Percentiles rank a stretch among this genome's conserved stretches.
These are phyloP conservation scores for Agrilus cyanescens DNA, from an alignment of 2,888 invertebrate genomes.

Conservation along the genomic window DNA sequence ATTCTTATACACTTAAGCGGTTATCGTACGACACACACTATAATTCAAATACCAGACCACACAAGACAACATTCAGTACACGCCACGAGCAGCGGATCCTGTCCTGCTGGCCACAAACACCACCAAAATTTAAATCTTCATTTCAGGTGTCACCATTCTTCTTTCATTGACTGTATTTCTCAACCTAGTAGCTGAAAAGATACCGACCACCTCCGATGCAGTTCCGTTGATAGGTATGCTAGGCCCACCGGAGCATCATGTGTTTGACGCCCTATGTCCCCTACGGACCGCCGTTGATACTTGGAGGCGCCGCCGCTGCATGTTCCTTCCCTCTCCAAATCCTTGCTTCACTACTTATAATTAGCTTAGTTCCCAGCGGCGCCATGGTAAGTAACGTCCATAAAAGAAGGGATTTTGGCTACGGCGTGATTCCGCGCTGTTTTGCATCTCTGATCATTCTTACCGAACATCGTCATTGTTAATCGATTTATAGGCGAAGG, in stretches of 20 bases:
- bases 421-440: background rate
- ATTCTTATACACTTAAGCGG: slow-evolving; percentile 5
- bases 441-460: too few relatives aligned
- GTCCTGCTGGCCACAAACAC: slow-evolving; percentile 24
- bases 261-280: slow-evolving; percentile 35
- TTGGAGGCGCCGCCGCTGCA: slow-evolving; percentile 32
- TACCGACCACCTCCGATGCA: slow-evolving; percentile 79
- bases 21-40: slow-evolving; percentile 9
- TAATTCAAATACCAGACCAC: slow-evolving; percentile 7
- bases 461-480: background rate
- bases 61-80: slow-evolving; percentile 10
- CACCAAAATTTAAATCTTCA: slow-evolving; percentile 36
- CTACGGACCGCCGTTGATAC: slow-evolving; percentile 38
- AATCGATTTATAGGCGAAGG: background rate
- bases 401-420: slow-evolving; percentile 1
- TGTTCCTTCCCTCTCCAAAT: slow-evolving; percentile 12
- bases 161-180: slow-evolving; percentile 96
- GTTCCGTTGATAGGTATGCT: slow-evolving; percentile 69
- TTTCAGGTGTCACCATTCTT: slow-evolving; percentile 89
- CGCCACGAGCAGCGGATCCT: slow-evolving; percentile 17
- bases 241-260: slow-evolving; percentile 35
- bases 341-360: slow-evolving; percentile 6
- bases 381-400: slow-evolving; percentile 11
- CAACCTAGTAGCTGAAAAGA: slow-evolving; percentile 94
- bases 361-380: slow-evolving; percentile 9